Conservation (phyloP, 2,113 vertebrate species). For the Passer montanus region DNA sequence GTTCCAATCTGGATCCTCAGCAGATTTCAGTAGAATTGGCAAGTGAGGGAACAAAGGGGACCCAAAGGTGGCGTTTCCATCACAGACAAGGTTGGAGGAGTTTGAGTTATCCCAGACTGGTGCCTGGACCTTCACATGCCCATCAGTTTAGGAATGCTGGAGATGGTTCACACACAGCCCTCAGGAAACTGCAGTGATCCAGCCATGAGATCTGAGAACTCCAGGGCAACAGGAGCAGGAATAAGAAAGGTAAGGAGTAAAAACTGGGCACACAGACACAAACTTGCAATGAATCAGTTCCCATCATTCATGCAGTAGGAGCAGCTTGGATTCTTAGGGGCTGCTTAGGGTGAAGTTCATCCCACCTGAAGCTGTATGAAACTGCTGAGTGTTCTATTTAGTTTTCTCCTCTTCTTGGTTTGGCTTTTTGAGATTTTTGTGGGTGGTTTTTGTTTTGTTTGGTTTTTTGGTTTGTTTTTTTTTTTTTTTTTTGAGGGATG, state of each 20-base stretch:
- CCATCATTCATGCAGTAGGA: fast-evolving
- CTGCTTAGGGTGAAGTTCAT: neutral
- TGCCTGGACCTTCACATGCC: neutral
- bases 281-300: neutral
- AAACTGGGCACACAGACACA: neutral
- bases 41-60: neutral
- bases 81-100: neutral
- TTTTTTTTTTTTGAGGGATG: neutral
- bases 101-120: neutral
- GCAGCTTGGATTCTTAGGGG: neutral
- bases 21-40: neutral
- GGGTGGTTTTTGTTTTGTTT: neutral
- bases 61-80: neutral
- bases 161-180: neutral
- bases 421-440: neutral
- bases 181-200: neutral
- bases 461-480: neutral
- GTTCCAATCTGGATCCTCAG: neutral
- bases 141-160: neutral
- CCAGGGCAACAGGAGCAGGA: neutral
- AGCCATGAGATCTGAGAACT: neutral
- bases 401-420: neutral
- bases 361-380: neutral
- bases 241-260: neutral
- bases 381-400: neutral